Evolutionary conservation across 2,797 vertebrate species (phyloP), one percentile per base, ranked within the genome.

Genomic region (Pyrocephalus nanus): DNA sequence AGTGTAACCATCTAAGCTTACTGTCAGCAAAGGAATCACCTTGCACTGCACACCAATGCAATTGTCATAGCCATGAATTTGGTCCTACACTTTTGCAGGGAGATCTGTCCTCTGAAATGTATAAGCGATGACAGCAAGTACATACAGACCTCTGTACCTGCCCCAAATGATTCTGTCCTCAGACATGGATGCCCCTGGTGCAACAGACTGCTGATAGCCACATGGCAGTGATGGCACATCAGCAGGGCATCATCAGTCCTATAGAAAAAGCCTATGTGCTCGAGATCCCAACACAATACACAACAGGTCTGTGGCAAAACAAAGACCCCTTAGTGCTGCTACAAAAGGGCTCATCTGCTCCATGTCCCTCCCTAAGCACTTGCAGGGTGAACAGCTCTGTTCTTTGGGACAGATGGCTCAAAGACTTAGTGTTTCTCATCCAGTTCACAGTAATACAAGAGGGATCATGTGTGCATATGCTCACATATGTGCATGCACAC

Each of bases 221-320:
- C 16, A 5, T 17, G 22, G 15, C 57, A 75, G 38, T 26, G 45
- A 15, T 6, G 7, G 23, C 30, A 38, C 34, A 21, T 11, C n/a
- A 26, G 15, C 7, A 34, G 55, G 32, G 34, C 43, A 66, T 23
- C 30, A 42, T 45, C 26, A 40, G 26, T 22, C 50, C 21, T 87
- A 34, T 18, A 48, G 27, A 34, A 64, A 78, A 64, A 53, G 4
- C 20, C 27, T 27, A 8, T 25, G 8, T 34, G 32, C 27, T 87
- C 0, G 0, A 14, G 25, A 70, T 34, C 21, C 21, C 25, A 32
- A 7, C 1, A 0, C 30, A 48, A 10, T 0, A 2, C 1, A 1
- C 38, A 40, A 27, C 27, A 67, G 17, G 9, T 48, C 50, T 54
- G 32, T 32, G 19, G 25, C 34, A 54, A 78, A 65, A 16, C 45